phyloP scores from a whole-genome alignment of 2,113 vertebrate species.

The Nannobrachium achirus region DNA sequence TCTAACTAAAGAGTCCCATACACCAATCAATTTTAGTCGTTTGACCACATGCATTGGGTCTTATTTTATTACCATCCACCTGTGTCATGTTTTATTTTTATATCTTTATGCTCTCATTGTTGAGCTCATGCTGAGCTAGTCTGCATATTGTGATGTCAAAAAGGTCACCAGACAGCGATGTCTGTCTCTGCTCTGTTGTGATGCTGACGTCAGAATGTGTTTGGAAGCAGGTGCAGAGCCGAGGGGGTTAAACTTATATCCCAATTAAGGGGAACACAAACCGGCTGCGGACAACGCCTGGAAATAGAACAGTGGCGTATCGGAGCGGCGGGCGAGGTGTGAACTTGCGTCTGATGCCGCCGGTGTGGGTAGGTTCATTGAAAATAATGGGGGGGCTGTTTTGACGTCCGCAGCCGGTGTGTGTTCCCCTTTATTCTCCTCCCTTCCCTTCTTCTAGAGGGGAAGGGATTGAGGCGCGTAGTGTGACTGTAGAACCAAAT shows the following conservation, averaged over 20 bases:
- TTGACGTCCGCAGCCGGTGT: no score
- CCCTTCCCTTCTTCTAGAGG: conserved; percentile 19
- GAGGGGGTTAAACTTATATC: conserved; percentile 44
- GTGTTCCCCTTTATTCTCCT: no score
- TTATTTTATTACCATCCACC: background rate
- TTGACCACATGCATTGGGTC: background rate
- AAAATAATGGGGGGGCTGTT: no score
- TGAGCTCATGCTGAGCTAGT: background rate
- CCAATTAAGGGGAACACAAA: no score
- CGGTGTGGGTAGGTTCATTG: no score
- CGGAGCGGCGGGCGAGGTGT: conserved; percentile 34
- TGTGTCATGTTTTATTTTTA: background rate
- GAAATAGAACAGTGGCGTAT: no score
- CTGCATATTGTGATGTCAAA: background rate
- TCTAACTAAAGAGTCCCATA: background rate
- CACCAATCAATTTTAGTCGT: background rate
- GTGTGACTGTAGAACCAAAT: conserved; percentile 34
- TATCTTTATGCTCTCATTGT: background rate
- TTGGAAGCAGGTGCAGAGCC: conserved; percentile 9
- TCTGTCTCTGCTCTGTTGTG: background rate
- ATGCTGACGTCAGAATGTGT: conserved; percentile 25
- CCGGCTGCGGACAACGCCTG: no score
- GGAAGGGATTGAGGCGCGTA: conserved; percentile 22
- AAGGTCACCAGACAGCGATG: conserved; percentile 7
- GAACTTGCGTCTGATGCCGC: no score